phyloP scores from a whole-genome alignment of 2,797 vertebrate genomes.

The Merluccius polli region DNA sequence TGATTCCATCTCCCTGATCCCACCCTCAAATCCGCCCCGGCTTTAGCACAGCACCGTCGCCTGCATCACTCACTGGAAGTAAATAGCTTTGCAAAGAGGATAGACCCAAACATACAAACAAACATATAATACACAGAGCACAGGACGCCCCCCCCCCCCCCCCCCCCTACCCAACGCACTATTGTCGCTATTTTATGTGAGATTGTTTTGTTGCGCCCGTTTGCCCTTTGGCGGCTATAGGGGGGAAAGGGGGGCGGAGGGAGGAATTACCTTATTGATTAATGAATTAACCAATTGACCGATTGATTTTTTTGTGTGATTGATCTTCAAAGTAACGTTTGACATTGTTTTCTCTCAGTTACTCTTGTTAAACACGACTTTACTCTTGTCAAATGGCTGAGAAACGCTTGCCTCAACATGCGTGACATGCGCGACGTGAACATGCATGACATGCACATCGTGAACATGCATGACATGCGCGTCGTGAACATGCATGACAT shows the following conservation, averaged over 20 bases:
- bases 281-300: slow-evolving; percentile 24
- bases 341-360: slow-evolving; percentile 6
- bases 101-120: too few species aligned
- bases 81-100: too few species aligned
- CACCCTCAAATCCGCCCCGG: too few species aligned
- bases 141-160: too few species aligned
- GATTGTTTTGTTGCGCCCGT: too few species aligned
- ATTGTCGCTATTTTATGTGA: too few species aligned
- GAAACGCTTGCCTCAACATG: background rate
- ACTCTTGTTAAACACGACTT: slow-evolving; percentile 9
- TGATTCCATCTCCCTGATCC: too few species aligned
- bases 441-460: background rate
- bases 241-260: slow-evolving; percentile 40
- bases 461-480: background rate
- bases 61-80: too few species aligned
- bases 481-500: background rate
- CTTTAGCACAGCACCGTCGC: too few species aligned
- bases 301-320: slow-evolving; percentile 26
- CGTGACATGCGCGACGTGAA: background rate
- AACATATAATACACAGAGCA: too few species aligned
- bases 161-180: too few species aligned
- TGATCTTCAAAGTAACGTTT: slow-evolving; percentile 38
- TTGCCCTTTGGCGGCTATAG: slow-evolving; percentile 22
- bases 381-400: background rate
- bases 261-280: slow-evolving; percentile 38